Evolutionary conservation across 2,888 invertebrate species (phyloP), one percentile per base, ranked within the genome.

Genomic region (Acrobeloides nanus): DNA sequence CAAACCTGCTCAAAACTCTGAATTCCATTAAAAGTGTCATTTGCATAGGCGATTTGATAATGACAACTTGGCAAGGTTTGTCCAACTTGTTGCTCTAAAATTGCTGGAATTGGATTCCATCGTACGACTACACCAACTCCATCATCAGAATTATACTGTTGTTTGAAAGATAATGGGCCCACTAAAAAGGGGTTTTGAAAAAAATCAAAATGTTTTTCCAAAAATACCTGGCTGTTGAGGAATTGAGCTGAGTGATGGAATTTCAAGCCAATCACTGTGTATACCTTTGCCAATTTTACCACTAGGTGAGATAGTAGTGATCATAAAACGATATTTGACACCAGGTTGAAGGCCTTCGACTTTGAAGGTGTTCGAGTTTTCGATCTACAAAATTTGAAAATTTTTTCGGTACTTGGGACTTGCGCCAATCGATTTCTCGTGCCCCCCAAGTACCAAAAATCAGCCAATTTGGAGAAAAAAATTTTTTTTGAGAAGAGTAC

Each of bases 261-360:
- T 27, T 23, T 53, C 39, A 27, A 70, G 51, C 70, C 70, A 70
- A 20, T 64, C 63, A 38, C 62, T 62, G 38, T 49, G 46, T n/a
- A 64, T 54, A 1, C 58, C 55, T 15, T 59, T 55, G 12, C 65
- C 66, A 17, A 58, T n/a, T 32, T 57, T 57, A 1, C 70, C 70
- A 31, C 44, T 58, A 17, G 68, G 61, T 35, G 63, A 63, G 7
- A 70, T 59, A 5, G 50, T 57, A 4, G 66, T 66, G 25, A 66
- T 45, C 31, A 59, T 47, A 51, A 70, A 70, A 23, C 59, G 62
- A 53, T 70, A 70, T 37, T 63, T 62, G 6, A 63, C 55, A 8
- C 70, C 70, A n/a, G 70, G 63, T 20, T 66, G 59, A 34, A 70
- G 46, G 15, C 66, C 66, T 24, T 66, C 66, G 1, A 64, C 67